A percentile compares a stretch with the other conserved stretches of the same genome.
Conservation (phyloP, 1,140 invertebrate genomes). For the Cotesia chilonis region DNA sequence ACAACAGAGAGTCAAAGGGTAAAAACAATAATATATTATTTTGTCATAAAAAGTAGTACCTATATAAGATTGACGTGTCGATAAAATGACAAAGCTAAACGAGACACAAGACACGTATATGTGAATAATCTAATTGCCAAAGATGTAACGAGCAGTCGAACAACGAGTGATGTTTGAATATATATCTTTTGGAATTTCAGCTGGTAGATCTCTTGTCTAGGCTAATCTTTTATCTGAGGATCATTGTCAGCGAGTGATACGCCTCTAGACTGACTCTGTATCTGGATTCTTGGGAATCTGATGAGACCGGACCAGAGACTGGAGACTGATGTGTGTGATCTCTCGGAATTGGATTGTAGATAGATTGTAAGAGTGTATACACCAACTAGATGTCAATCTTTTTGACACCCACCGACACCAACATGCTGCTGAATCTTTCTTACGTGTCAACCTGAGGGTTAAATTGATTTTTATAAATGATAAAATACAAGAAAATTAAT, state of each 20-base stretch:
- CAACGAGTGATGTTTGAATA: not conserved
- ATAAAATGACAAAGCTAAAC: not conserved
- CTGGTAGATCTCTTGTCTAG: not conserved
- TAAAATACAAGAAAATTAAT: not conserved
- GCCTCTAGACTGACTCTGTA: not conserved
- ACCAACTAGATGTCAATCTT: conserved; percentile 29
- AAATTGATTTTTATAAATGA: not conserved
- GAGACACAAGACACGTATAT: conserved; percentile 10
- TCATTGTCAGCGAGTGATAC: conserved; percentile 6
- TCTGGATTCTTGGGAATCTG: conserved; percentile 4
- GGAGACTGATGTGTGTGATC: not conserved
- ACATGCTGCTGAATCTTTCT: conserved; percentile 1
- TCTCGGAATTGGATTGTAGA: not conserved
- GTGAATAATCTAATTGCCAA: not conserved
- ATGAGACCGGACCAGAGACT: not conserved
- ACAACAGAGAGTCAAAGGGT: too few species aligned
- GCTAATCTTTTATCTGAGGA: conserved; percentile 3
- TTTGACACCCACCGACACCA: conserved; percentile 30
- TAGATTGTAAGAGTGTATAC: not conserved
- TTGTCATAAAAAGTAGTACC: too few species aligned
- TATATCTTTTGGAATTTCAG: not conserved
- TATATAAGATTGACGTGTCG: not conserved
- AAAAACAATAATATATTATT: too few species aligned
- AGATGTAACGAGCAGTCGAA: not conserved
- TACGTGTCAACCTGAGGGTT: conserved; percentile 2